Percentiles rank a stretch among this genome's conserved stretches.
Conservation (phyloP, 1,140 invertebrate genomes). For the Heliothis virescens region DNA sequence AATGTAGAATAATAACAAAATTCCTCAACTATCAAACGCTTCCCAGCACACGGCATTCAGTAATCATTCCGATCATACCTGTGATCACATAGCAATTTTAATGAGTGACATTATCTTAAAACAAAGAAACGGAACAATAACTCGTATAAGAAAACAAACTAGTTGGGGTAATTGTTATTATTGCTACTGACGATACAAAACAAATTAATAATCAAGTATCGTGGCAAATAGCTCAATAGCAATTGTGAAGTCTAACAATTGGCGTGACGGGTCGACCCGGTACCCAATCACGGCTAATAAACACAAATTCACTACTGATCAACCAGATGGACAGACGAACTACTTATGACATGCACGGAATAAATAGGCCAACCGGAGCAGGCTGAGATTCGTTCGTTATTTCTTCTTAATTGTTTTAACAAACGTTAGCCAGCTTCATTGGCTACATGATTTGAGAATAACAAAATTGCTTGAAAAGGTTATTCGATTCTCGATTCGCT, state of each 20-base stretch:
- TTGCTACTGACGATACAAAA: constrained; percentile 29
- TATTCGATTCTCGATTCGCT: not conserved
- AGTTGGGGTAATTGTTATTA: constrained; percentile 31
- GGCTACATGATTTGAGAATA: not conserved
- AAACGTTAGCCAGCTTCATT: constrained; percentile 24
- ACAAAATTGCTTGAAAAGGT: not conserved
- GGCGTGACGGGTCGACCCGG: constrained; percentile 71
- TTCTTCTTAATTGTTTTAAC: constrained; percentile 18
- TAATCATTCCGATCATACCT: not conserved
- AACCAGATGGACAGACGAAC: constrained; percentile 64
- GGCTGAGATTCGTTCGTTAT: constrained; percentile 28
- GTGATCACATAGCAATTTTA: constrained; percentile 21
- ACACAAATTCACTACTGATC: constrained; percentile 77
- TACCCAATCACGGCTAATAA: constrained; percentile 79
- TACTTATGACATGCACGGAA: constrained; percentile 50
- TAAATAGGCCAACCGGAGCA: constrained; percentile 60
- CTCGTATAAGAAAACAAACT: constrained; percentile 32
- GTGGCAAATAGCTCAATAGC: constrained; percentile 60
- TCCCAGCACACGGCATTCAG: not conserved
- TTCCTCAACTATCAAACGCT: not conserved
- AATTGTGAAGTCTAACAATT: constrained; percentile 58
- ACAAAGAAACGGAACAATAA: constrained; percentile 42
- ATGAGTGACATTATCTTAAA: constrained; percentile 1
- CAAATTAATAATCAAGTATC: constrained; percentile 47
- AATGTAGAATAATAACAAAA: not conserved